Base-by-base conservation (phyloP, 2,113 vertebrate genomes). In the Mixornis gularis region DNA sequence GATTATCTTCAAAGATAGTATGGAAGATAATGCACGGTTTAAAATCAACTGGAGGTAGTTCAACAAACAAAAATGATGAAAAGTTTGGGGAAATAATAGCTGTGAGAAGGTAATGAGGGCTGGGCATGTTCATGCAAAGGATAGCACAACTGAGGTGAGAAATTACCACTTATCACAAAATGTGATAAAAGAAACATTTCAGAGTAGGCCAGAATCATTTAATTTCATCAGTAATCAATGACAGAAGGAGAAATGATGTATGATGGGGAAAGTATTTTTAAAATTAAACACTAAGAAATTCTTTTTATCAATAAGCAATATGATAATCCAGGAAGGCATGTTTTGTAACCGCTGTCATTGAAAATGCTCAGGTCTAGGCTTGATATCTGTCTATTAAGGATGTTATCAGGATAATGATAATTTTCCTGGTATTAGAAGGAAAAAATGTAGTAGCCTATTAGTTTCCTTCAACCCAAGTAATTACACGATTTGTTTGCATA, bases 61-160 rank as follows among this genome's bases (percentile, higher is more conserved):
- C 95, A 93, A 52, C 87, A 89, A 90, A 81, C 55, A 93, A 84
- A 94, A 93, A 80, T 55, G 25, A 88, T 88, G 26, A 56, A 73
- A 76, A 86, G 87, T 90, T 94, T 84, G 90, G 77, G 90, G 88
- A 96, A 92, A 82, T 90, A 85, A 82, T 92, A 87, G 62, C 69
- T 77, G 58, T 55, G 64, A 77, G 78, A 86, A 91, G 20, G 63
- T 91, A 92, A 85, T 79, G 79, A 93, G 48, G 48, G 59, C 51
- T 44, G 91, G 91, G 85, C 95, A 85, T 92, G 93, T 93, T 95
- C 63, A 30, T 85, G 49, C 94, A 91, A 79, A 93, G 80, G 48
- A 12, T 53, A 77, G 65, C 48, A 60, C 32, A 66, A 68, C 27
- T 58, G 36, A 85, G 51, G 59, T 77, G 44, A 94, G 81, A 71